Percentiles rank a stretch among this genome's conserved stretches.
Evolutionary conservation across 1,140 invertebrate species (phyloP).

Genomic region (Tetranychus urticae): DNA sequence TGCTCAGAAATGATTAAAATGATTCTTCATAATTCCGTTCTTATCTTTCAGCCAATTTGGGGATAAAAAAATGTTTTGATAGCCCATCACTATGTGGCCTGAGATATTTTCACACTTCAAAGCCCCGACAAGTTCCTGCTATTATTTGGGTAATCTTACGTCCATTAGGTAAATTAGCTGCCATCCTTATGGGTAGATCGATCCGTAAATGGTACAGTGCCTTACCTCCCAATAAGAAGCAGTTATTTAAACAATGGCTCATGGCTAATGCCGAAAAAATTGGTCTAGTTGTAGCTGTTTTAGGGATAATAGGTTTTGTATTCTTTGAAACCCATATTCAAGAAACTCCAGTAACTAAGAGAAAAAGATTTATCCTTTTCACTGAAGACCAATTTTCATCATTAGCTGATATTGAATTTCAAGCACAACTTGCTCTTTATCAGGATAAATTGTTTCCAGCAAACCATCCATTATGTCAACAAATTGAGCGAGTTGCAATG

Average conservation of each 20-base stretch:
- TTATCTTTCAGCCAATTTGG: too few relatives aligned
- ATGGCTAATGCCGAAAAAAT: constrained; percentile 15
- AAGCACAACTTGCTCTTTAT: constrained; percentile 17
- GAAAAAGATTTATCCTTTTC: constrained; percentile 28
- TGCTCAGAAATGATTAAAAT: too few relatives aligned
- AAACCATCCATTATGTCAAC: constrained; percentile 18
- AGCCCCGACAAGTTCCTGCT: background rate
- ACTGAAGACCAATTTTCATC: constrained; percentile 23
- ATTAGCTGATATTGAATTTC: constrained; percentile 21
- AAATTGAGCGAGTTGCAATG: constrained; percentile 19
- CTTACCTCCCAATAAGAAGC: constrained; percentile 18
- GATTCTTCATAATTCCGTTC: too few relatives aligned
- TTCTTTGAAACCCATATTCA: constrained; percentile 28
- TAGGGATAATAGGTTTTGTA: constrained; percentile 6
- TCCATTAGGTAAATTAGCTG: background rate
- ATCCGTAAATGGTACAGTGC: constrained; percentile 26
- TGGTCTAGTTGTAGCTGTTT: background rate
- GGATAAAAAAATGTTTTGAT: too few relatives aligned
- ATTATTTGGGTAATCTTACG: background rate
- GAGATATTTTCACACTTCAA: background rate
- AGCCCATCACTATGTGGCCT: too few relatives aligned
- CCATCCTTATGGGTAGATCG: constrained; percentile 9
- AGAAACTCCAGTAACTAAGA: constrained; percentile 26
- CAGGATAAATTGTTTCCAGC: constrained; percentile 19
- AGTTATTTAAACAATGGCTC: constrained; percentile 14